These are phyloP conservation scores for Hylia prasina DNA, from an alignment of 2,113 vertebrate species.

Conservation along the genomic window DNA sequence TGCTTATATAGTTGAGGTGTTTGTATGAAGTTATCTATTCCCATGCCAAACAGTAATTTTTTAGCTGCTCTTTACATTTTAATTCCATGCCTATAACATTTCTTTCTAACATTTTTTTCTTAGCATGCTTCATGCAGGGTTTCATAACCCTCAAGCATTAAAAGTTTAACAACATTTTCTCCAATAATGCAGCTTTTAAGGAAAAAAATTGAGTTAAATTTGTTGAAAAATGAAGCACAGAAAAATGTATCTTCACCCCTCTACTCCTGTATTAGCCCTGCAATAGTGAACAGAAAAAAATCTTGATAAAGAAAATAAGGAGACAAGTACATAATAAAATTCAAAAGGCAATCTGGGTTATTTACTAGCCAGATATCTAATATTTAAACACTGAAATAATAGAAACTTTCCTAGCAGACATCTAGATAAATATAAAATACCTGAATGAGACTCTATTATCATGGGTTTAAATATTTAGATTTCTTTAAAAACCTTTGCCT, in stretches of 20 bases:
- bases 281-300: neutral
- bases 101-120: neutral
- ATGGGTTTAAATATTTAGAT: neutral
- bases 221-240: conserved; percentile 27
- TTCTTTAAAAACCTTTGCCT: neutral
- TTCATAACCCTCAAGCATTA: neutral
- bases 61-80: neutral
- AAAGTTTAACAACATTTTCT: conserved; percentile 23
- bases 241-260: neutral
- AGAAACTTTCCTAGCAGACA: neutral
- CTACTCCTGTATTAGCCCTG: neutral
- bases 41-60: neutral
- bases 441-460: neutral
- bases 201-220: neutral
- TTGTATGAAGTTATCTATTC: conserved; percentile 7
- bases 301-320: neutral
- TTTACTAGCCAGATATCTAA: neutral
- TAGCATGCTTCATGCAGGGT: neutral
- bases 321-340: neutral
- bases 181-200: conserved; percentile 18
- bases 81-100: neutral
- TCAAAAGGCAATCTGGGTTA: neutral
- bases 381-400: neutral
- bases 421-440: neutral
- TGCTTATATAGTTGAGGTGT: neutral